Conservation (phyloP, 2,888 invertebrate genomes). For the Mesorhabditis belari region DNA sequence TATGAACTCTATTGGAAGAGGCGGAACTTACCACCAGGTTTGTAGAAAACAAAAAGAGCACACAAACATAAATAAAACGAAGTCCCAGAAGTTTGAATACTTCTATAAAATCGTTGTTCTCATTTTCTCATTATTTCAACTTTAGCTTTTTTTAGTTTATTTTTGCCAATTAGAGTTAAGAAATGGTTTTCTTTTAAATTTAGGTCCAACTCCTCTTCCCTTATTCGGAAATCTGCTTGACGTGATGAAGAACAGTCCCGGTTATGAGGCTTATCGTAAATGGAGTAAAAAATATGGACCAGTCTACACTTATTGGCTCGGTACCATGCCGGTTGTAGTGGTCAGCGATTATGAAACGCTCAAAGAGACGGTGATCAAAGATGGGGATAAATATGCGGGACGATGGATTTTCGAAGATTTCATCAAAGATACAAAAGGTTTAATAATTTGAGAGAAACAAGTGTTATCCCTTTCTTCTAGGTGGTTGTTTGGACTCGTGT, state of each 20-base stretch:
- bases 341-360: constrained; percentile 15
- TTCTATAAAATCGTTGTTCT: too few species aligned
- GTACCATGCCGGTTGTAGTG: constrained; percentile 12
- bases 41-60: background rate
- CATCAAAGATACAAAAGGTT: too few species aligned
- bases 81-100: too few species aligned
- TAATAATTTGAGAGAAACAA: too few species aligned
- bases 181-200: too few species aligned
- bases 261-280: constrained; percentile 12
- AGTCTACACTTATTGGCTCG: constrained; percentile 23
- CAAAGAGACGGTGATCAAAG: constrained; percentile 20
- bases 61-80: too few species aligned
- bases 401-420: constrained; percentile 8
- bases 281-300: constrained; percentile 16
- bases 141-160: too few species aligned
- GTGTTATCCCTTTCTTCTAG: too few species aligned
- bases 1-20: constrained; percentile 12
- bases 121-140: too few species aligned
- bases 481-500: constrained; percentile 21
- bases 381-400: constrained; percentile 20
- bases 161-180: too few species aligned
- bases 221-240: constrained; percentile 16
- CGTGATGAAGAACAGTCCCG: constrained; percentile 9
- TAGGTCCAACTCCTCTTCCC: constrained; percentile 20
- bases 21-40: constrained; percentile 16